Base-by-base conservation (phyloP, 2,888 invertebrate genomes). In the Bibio marci region DNA sequence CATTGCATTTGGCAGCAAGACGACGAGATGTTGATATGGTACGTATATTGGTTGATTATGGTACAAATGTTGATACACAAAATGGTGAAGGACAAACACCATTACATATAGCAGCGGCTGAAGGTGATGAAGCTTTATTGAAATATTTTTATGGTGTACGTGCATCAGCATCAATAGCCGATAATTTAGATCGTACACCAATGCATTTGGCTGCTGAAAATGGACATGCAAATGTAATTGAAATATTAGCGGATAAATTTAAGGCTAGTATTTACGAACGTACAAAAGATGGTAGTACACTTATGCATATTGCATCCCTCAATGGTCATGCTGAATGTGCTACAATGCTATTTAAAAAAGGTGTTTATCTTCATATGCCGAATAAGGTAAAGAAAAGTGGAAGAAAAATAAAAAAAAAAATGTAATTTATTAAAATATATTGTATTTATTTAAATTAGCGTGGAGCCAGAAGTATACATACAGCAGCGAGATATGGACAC, bases 331-430 rank as follows among this genome's bases (percentile, higher is more conserved):
- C 97, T 0, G 95, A 95, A 54, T 97, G 97, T 51, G 97, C 97
- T 34, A 83, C 92, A 69, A 92, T 94, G 76, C 80, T 98, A 44
- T 87, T 98, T 62, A 94, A 92, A 64, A 92, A 95, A 58, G 98
- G 98, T 11, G 97, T 98, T 28, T 97, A 97, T 48, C 71, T 98
- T 17, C 92, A 95, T 58, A 99, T 99, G 97, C 97, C 98, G 44
- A 98, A 98, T 62, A 98, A 97, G 72, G 22, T 22, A 80, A 73
- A 46, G 42, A 22, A n/a, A n/a, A n/a, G n/a, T n/a, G n/a, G n/a
- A n/a, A n/a, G n/a, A n/a, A n/a, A n/a, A n/a, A n/a, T n/a, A n/a
- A n/a, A n/a, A n/a, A n/a, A n/a, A n/a, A n/a, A n/a, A n/a, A n/a
- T n/a, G n/a, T n/a, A n/a, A n/a, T n/a, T n/a, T n/a, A n/a, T n/a